phyloP scores from a whole-genome alignment of 2,113 vertebrate species.

The Galeopterus variegatus region DNA sequence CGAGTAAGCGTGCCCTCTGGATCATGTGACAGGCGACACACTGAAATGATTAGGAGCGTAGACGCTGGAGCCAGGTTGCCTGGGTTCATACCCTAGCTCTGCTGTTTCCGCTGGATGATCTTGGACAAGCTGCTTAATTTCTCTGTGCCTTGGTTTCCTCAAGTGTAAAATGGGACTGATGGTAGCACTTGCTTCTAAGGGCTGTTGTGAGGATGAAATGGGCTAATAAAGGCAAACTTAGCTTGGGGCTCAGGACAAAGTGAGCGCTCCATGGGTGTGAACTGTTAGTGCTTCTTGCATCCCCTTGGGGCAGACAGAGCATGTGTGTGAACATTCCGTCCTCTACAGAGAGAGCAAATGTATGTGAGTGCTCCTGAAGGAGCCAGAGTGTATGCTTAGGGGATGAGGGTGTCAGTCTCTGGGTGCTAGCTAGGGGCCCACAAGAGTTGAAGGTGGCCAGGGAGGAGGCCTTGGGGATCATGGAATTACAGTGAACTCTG shows the following conservation, averaged over 20 bases:
- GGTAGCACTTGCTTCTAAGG: not conserved
- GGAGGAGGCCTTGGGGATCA: not conserved
- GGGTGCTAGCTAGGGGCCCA: not conserved
- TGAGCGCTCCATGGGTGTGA: not conserved
- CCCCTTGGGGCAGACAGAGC: not conserved
- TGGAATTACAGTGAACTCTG: not conserved
- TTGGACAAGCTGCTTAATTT: not conserved
- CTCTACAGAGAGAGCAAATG: slow-evolving; percentile 15
- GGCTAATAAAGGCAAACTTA: not conserved
- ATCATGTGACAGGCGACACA: slow-evolving; percentile 61
- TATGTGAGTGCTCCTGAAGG: not conserved
- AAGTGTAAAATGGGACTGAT: not conserved
- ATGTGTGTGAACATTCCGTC: not conserved
- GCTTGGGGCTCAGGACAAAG: not conserved
- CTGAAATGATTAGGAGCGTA: slow-evolving; percentile 46
- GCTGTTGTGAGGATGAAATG: not conserved
- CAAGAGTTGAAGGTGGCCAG: not conserved
- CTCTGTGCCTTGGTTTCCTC: slow-evolving; percentile 23
- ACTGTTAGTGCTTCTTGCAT: not conserved
- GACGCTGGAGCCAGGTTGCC: slow-evolving; percentile 35
- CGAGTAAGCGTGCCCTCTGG: slow-evolving; percentile 54
- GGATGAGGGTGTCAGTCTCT: not conserved
- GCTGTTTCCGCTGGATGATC: not conserved
- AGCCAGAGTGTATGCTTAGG: not conserved
- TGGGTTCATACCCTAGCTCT: slow-evolving; percentile 42